A percentile compares a stretch with the other conserved stretches of the same genome.
Evolutionary conservation across 2,797 vertebrate species (phyloP).

Genomic region (Sebastes hubbsi): DNA sequence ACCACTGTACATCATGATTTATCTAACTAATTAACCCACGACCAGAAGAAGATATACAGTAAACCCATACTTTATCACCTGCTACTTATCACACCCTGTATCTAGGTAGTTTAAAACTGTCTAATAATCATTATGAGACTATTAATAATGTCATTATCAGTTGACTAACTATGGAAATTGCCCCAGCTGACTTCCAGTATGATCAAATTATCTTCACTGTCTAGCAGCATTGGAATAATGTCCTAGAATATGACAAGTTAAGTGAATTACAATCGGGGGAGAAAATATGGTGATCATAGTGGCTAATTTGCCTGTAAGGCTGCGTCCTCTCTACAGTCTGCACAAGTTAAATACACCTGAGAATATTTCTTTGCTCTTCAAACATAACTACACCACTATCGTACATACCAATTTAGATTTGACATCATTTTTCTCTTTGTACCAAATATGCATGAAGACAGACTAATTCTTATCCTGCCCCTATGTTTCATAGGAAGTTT

Average conservation of each 20-base stretch:
- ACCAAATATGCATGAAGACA: conserved; percentile 8
- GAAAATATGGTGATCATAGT: neutral
- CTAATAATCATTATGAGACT: no score
- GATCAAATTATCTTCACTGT: neutral
- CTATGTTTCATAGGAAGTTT: neutral
- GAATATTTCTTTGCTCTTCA: neutral
- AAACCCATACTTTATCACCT: neutral
- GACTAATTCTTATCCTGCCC: neutral
- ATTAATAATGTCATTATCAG: no score
- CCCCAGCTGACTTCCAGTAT: neutral
- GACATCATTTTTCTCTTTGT: neutral
- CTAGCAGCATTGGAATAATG: neutral
- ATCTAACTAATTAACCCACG: neutral
- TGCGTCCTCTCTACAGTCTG: no score
- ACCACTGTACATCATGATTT: neutral
- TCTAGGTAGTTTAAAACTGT: neutral
- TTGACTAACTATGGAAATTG: neutral
- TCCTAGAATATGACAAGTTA: neutral
- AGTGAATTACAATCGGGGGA: neutral
- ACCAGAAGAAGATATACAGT: neutral
- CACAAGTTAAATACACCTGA: neutral
- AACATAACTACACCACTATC: neutral
- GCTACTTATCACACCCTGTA: neutral
- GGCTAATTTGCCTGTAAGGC: neutral
- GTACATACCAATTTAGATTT: neutral